Evolutionary conservation across 2,888 invertebrate species (phyloP), one percentile per base, ranked within the genome.

Genomic region (Xylocampa areola): DNA sequence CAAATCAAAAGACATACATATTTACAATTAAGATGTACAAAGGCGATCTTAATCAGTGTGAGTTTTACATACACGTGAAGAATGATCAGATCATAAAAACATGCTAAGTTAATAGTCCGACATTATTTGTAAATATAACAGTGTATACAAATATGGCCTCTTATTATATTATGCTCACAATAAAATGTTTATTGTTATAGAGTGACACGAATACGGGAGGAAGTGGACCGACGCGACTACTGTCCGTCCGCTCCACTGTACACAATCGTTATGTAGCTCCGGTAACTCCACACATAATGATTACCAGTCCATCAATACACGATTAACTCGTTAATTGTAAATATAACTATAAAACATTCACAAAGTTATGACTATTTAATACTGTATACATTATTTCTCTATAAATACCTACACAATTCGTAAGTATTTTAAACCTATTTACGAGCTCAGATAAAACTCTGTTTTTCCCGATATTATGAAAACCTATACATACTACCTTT

Each of bases 81-180:
- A 32, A 27, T 1, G 4, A 27, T 27, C 8, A 14, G 13, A 32
- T 14, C 4, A 4, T 30, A 32, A 32, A 11, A 11, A 7, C 8
- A 8, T 25, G 10, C n/a, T 33, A 16, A 8, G 16, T 33, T 8
- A 17, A 2, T 10, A 10, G 17, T 3, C 17, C 4, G 35, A 35
- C 4, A 13, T 7, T n/a, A n/a, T 35, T 35, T 17, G n/a, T n/a
- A 2, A 16, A 10, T 35, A 10, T 4, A 35, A 35, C 10, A 17
- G 10, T 35, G 4, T 35, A 17, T 3, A 35, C 35, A 35, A 35
- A 35, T 17, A 17, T 35, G 17, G 35, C 35, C 17, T 35, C 35
- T n/a, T 35, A 17, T 17, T 33, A 35, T 35, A 35, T 33, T 33
- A 33, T 33, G 14, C 32, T 32, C 4, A 27, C 3, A n/a, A n/a